Conservation (phyloP, 2,797 vertebrate species). For the Bothrops alternatus region DNA sequence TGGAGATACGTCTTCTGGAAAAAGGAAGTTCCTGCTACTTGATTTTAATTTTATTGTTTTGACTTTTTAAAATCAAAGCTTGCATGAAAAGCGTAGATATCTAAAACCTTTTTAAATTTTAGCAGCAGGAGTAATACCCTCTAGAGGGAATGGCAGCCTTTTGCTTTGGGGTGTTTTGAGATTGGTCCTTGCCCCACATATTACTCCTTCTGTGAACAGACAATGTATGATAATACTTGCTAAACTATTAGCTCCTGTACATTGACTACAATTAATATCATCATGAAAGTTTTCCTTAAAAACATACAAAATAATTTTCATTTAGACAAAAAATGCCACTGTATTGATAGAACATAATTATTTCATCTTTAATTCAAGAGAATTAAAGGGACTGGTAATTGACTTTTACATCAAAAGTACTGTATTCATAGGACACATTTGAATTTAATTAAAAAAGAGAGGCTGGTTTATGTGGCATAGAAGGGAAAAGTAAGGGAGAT, state of each 20-base stretch:
- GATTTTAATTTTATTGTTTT: background rate
- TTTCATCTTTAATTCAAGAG: background rate
- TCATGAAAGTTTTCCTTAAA: background rate
- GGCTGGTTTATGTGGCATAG: background rate
- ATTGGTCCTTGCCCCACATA: background rate
- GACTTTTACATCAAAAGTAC: background rate
- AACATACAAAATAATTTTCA: conserved; percentile 40
- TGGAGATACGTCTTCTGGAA: background rate
- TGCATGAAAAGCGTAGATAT: background rate
- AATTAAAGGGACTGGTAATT: background rate
- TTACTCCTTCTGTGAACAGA: conserved; percentile 1
- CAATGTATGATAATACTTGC: conserved; percentile 29
- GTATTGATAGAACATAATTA: background rate
- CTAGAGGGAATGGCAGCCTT: background rate
- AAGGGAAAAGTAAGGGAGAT: background rate
- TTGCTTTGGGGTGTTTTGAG: background rate
- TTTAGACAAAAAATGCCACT: conserved; percentile 44
- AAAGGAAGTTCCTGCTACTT: background rate
- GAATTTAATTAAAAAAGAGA: background rate
- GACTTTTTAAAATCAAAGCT: background rate
- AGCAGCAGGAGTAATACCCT: background rate
- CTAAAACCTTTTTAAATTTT: background rate
- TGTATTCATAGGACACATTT: background rate
- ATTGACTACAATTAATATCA: background rate
- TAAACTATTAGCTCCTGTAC: background rate